phyloP scores from a whole-genome alignment of 2,888 invertebrate genomes.

The Plebejus argus region DNA sequence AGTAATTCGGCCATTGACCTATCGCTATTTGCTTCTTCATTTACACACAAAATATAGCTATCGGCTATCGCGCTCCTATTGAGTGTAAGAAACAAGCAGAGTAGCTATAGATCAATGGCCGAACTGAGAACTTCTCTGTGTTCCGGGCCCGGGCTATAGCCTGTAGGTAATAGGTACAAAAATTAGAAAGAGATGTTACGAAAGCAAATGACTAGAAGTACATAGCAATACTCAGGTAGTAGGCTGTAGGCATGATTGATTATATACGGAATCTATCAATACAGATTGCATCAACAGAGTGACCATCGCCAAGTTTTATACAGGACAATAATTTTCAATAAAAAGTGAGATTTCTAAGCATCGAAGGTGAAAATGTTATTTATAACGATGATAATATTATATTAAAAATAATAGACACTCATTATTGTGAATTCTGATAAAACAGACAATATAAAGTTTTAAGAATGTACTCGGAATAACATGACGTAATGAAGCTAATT shows the following conservation, averaged over 20 bases:
- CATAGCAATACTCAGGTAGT: no score
- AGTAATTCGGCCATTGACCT: no score
- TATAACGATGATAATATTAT: not conserved
- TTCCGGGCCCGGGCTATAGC: not conserved
- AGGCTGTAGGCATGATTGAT: slow-evolving; percentile 16
- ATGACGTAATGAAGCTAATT: no score
- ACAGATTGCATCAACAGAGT: slow-evolving; percentile 4
- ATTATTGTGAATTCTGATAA: no score
- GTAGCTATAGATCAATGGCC: not conserved
- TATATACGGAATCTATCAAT: slow-evolving; percentile 23
- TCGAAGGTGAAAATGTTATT: not conserved
- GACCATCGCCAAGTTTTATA: not conserved
- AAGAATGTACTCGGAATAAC: no score
- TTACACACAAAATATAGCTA: no score
- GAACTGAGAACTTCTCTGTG: not conserved
- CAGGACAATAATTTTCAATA: not conserved
- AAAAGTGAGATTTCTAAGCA: not conserved
- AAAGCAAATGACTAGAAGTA: not conserved
- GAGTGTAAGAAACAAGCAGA: no score
- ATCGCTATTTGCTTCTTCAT: no score
- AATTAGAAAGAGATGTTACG: not conserved
- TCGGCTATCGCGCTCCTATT: no score
- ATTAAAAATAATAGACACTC: no score
- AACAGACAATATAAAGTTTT: no score
- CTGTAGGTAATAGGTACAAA: not conserved